A percentile compares a stretch with the other conserved stretches of the same genome.
Evolutionary conservation across 1,140 invertebrate genomes (phyloP).

Genomic region (Meteorus sp.): DNA sequence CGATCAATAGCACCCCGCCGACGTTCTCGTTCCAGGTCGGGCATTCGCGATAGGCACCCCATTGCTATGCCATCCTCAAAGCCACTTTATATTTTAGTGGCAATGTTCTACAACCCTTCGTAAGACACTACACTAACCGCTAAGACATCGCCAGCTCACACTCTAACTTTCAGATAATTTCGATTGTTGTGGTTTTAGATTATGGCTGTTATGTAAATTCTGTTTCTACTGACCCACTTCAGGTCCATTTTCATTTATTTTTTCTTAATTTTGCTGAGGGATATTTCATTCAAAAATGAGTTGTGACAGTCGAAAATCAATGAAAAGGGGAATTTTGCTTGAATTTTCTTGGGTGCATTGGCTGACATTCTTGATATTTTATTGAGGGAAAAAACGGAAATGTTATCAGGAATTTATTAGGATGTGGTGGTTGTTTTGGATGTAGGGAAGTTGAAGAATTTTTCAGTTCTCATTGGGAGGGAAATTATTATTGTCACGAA

Average conservation of each 20-base stretch:
- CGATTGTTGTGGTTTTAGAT: conserved; percentile 6
- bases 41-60: conserved; percentile 52
- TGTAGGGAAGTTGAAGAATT: too few species aligned
- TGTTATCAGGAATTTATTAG: too few species aligned
- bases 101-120: conserved; percentile 55
- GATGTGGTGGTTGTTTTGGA: too few species aligned
- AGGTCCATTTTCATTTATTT: neutral
- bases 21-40: conserved; percentile 42
- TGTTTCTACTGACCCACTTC: conserved; percentile 4
- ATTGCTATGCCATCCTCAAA: conserved; percentile 55
- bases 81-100: conserved; percentile 59
- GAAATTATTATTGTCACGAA: too few species aligned
- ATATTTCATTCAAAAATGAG: neutral
- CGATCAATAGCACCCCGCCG: conserved; percentile 54
- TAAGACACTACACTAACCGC: conserved; percentile 44
- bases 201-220: neutral
- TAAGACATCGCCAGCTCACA: conserved; percentile 3
- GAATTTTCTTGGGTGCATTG: too few species aligned
- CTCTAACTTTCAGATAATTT: neutral
- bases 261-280: neutral
- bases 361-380: too few species aligned
- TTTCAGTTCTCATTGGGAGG: too few species aligned
- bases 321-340: too few species aligned
- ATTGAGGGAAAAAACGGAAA: too few species aligned
- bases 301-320: too few species aligned